Percentiles rank a stretch among this genome's conserved stretches.
phyloP scores from a whole-genome alignment of 2,888 invertebrate species.

The Calephelis perditalis region DNA sequence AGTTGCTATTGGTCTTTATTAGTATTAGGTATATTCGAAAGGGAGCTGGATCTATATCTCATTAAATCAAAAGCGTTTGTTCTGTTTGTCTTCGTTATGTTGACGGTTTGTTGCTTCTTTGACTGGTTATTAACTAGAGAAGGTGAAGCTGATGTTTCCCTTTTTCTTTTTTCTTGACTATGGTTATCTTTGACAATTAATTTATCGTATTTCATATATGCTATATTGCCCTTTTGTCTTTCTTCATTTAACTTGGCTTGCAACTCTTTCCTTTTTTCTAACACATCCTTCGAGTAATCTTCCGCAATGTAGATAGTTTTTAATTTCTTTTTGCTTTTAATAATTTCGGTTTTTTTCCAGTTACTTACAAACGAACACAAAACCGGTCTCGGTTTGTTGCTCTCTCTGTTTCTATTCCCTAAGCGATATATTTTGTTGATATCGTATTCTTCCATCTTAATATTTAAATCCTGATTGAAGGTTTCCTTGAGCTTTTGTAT shows the following conservation, averaged over 20 bases:
- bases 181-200: slow-evolving; percentile 1
- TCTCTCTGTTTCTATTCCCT: neutral
- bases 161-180: slow-evolving; percentile 7
- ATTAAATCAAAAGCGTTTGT: too few species aligned
- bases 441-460: neutral
- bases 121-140: neutral
- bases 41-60: too few species aligned
- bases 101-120: too few species aligned
- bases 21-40: too few species aligned
- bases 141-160: slow-evolving; percentile 1
- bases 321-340: neutral
- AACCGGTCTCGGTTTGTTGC: neutral
- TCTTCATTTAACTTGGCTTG: neutral
- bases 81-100: too few species aligned
- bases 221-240: neutral
- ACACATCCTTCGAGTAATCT: neutral
- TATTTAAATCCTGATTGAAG: neutral
- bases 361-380: neutral
- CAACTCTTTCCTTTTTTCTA: neutral
- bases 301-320: neutral
- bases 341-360: neutral
- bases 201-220: neutral
- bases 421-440: neutral
- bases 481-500: slow-evolving; percentile 1
- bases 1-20: too few species aligned